Conservation (phyloP, 2,113 vertebrate genomes). For the Xiphophorus maculatus region DNA sequence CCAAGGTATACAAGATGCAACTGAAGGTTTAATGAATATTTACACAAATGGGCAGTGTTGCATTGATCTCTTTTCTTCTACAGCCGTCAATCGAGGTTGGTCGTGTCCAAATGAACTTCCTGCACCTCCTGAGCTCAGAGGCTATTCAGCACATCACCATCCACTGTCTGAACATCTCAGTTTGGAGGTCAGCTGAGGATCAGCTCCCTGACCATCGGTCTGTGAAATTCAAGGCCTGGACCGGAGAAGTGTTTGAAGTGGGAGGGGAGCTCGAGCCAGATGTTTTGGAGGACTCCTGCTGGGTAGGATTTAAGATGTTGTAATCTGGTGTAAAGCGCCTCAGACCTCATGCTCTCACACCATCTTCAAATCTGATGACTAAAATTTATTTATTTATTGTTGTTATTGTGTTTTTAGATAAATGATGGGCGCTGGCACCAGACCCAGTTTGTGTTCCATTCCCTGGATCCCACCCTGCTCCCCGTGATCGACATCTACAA, state of each 20-base stretch:
- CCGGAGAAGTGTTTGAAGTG: slow-evolving; percentile 85
- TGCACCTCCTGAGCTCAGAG: slow-evolving; percentile 93
- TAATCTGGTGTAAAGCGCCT: neutral
- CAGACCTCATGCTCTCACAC: neutral
- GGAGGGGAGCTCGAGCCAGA: slow-evolving; percentile 86
- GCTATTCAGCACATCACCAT: slow-evolving; percentile 94
- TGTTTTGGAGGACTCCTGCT: slow-evolving; percentile 89
- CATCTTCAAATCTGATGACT: neutral
- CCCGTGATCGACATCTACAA: slow-evolving; percentile 89
- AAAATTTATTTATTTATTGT: neutral
- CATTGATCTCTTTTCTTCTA: slow-evolving; percentile 5
- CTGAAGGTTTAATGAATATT: neutral
- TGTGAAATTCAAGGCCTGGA: slow-evolving; percentile 90
- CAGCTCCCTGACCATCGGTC: slow-evolving; percentile 70
- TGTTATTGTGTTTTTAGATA: slow-evolving; percentile 75
- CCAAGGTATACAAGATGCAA: slow-evolving; percentile 84
- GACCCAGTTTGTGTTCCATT: slow-evolving; percentile 90
- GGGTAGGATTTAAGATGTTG: slow-evolving; percentile 77
- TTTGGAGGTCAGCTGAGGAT: slow-evolving; percentile 82
- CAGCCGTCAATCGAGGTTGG: slow-evolving; percentile 88
- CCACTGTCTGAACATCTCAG: slow-evolving; percentile 90
- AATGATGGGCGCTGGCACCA: slow-evolving; percentile 93
- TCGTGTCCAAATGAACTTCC: slow-evolving; percentile 96
- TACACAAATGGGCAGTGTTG: neutral
- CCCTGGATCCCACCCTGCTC: slow-evolving; percentile 88